Conservation (phyloP, 1,140 invertebrate genomes). For the Drosophila mojavensis region DNA sequence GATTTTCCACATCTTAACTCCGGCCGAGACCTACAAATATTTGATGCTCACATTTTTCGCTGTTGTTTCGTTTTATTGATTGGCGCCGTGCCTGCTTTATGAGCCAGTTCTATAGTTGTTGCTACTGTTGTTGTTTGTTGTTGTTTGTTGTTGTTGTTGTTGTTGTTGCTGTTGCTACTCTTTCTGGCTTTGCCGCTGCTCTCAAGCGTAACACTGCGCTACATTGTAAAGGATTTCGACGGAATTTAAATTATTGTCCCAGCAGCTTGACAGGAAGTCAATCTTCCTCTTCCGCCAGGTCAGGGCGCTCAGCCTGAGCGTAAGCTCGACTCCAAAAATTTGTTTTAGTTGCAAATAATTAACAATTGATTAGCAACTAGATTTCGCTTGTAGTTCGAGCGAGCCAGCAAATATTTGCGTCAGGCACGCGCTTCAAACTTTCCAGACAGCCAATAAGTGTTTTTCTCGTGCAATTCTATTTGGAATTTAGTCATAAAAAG, state of each 20-base stretch:
- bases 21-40: constrained; percentile 77
- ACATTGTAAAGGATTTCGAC: constrained; percentile 66
- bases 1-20: constrained; percentile 81
- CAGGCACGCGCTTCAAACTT: background rate
- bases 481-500: no score
- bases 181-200: constrained; percentile 43
- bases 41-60: constrained; percentile 71
- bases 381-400: background rate
- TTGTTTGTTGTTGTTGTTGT: constrained; percentile 1
- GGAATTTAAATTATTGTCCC: constrained; percentile 61
- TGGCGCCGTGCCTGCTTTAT: constrained; percentile 72
- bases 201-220: constrained; percentile 53
- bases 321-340: background rate
- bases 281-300: background rate
- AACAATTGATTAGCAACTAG: constrained; percentile 29
- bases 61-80: constrained; percentile 74
- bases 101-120: constrained; percentile 19
- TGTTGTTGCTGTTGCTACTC: constrained; percentile 38
- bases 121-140: background rate
- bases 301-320: background rate
- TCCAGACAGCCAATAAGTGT: background rate
- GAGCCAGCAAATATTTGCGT: background rate
- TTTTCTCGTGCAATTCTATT: background rate
- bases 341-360: constrained; percentile 34
- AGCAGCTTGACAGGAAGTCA: constrained; percentile 26